These are phyloP conservation scores for Agonopterix arenella DNA, from an alignment of 2,888 invertebrate species.

Conservation along the genomic window DNA sequence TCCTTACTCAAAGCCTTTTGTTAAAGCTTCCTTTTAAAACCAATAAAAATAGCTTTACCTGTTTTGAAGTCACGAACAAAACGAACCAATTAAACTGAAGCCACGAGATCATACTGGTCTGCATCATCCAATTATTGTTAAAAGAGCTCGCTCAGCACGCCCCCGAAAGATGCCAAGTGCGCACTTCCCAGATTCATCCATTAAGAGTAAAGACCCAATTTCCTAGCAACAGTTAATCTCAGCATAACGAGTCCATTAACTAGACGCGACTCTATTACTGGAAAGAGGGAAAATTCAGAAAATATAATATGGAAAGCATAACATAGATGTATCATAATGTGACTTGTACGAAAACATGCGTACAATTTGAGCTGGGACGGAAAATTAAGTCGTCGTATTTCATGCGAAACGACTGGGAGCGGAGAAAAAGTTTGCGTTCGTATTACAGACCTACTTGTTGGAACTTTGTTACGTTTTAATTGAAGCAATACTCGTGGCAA, in stretches of 20 bases:
- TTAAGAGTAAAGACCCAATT: conserved; percentile 37
- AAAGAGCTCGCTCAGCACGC: conserved; percentile 15
- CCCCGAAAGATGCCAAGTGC: conserved; percentile 24
- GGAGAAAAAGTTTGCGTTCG: no score
- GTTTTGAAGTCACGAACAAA: not conserved
- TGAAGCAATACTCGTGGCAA: no score
- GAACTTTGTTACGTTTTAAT: no score
- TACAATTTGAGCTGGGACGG: not conserved
- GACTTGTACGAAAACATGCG: not conserved
- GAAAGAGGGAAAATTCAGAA: conserved; percentile 11
- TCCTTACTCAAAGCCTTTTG: not conserved
- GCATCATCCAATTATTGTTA: conserved; percentile 34
- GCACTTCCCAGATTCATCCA: conserved; percentile 37
- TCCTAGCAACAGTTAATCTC: conserved; percentile 39
- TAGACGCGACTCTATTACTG: conserved; percentile 18
- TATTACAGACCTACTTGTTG: no score
- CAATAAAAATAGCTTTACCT: not conserved
- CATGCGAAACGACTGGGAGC: no score
- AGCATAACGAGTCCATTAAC: conserved; percentile 32
- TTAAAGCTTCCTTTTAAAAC: not conserved
- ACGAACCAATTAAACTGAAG: conserved; percentile 4
- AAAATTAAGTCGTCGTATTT: not conserved
- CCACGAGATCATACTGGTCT: conserved; percentile 5
- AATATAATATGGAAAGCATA: not conserved
- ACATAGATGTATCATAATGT: not conserved